Percentiles rank a stretch among this genome's conserved stretches.
phyloP scores from a whole-genome alignment of 1,140 invertebrate species.

The Mesaphorura yosii region DNA sequence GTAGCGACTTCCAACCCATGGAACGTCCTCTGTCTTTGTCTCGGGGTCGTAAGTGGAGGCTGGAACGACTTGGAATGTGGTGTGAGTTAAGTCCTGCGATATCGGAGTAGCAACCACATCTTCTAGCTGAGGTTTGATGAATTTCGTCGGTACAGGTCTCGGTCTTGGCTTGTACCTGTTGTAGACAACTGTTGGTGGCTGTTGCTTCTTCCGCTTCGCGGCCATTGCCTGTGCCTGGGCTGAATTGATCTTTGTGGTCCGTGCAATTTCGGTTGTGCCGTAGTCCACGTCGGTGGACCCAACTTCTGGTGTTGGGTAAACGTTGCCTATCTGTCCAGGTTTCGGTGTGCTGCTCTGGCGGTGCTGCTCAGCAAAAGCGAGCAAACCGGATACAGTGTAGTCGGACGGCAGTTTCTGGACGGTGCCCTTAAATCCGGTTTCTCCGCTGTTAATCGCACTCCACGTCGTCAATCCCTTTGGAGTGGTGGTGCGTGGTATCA shows the following conservation, averaged over 20 bases:
- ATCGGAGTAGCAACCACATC: conserved; percentile 20
- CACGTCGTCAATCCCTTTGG: conserved; percentile 31
- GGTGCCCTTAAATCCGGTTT: conserved; percentile 13
- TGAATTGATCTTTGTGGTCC: conserved; percentile 14
- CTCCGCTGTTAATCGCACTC: conserved; percentile 23
- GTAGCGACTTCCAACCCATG: conserved; percentile 3
- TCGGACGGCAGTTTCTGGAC: conserved; percentile 20
- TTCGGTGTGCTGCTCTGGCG: neutral
- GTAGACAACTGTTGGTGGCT: neutral
- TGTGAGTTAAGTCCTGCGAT: conserved; percentile 24
- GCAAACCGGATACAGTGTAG: conserved; percentile 22
- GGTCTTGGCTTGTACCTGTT: conserved; percentile 13
- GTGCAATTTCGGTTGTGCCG: conserved; percentile 5
- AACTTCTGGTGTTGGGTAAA: neutral
- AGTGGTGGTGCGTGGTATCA: conserved; percentile 13
- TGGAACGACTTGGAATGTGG: conserved; percentile 16
- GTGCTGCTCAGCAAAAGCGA: conserved; percentile 13
- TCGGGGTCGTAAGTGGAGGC: conserved; percentile 5
- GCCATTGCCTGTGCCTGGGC: conserved; percentile 1
- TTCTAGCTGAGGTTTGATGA: conserved; percentile 23
- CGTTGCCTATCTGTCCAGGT: neutral
- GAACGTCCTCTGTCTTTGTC: conserved; percentile 13
- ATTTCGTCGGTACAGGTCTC: conserved; percentile 23
- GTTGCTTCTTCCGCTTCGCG: neutral
- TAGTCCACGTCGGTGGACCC: neutral